Evolutionary conservation across 2,888 invertebrate species (phyloP).

Genomic region (Polyommatus icarus): DNA sequence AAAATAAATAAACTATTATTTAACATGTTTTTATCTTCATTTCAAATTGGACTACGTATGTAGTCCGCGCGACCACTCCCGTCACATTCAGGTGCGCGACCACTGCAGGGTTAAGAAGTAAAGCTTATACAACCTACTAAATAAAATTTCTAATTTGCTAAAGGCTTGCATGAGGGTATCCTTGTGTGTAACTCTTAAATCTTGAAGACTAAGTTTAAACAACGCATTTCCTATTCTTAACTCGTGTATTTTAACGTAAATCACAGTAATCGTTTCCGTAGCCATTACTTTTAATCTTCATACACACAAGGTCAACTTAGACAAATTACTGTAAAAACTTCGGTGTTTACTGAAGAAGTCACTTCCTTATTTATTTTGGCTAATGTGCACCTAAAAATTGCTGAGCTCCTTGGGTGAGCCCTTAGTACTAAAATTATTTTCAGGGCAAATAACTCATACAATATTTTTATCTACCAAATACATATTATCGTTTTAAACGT

Average conservation of each 20-base stretch:
- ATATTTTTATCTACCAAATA: too few relatives aligned
- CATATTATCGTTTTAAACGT: too few relatives aligned
- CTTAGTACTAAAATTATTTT: background rate
- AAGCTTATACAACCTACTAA: too few relatives aligned
- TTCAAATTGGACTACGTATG: too few relatives aligned
- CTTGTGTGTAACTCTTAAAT: background rate
- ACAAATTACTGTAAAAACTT: constrained; percentile 22
- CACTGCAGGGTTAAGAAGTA: too few relatives aligned
- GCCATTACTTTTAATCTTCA: constrained; percentile 15
- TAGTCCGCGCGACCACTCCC: too few relatives aligned
- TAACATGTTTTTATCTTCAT: too few relatives aligned
- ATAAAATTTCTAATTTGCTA: too few relatives aligned
- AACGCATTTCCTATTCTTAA: background rate
- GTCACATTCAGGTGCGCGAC: too few relatives aligned
- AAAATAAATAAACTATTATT: too few relatives aligned
- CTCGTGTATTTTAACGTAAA: constrained; percentile 1
- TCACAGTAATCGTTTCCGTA: constrained; percentile 26
- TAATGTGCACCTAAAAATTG: background rate
- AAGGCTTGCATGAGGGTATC: too few relatives aligned
- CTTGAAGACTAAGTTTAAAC: background rate
- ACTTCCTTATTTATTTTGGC: constrained; percentile 1
- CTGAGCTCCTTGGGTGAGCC: background rate
- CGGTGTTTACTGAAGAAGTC: background rate
- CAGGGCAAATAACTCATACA: too few relatives aligned
- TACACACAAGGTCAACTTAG: background rate